Evolutionary conservation across 2,113 vertebrate genomes (phyloP).

Genomic region (Crotalus viridis): DNA sequence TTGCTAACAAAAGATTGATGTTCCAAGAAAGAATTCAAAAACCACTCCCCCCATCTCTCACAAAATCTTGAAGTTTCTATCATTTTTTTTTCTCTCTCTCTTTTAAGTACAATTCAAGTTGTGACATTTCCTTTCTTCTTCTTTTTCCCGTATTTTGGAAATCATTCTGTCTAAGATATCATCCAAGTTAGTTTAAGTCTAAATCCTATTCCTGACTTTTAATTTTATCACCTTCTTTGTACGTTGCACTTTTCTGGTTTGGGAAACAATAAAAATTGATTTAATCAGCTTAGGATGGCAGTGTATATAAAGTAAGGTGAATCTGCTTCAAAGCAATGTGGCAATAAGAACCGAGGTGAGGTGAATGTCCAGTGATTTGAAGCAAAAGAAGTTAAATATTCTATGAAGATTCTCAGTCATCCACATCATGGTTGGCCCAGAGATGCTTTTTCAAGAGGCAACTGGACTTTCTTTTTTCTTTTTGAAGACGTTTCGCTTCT

Average conservation of each 20-base stretch:
- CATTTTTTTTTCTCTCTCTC: slow-evolving; percentile 5
- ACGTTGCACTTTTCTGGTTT: slow-evolving; percentile 42
- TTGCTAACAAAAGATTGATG: slow-evolving; percentile 41
- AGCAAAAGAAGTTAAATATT: neutral
- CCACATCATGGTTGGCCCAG: too few relatives aligned
- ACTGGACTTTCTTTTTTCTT: too few relatives aligned
- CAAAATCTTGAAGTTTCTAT: slow-evolving; percentile 19
- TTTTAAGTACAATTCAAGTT: slow-evolving; percentile 1
- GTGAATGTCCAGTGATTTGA: too few relatives aligned
- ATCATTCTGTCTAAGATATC: slow-evolving; percentile 37
- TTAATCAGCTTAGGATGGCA: neutral
- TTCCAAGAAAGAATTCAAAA: slow-evolving; percentile 30
- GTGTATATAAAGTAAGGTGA: neutral
- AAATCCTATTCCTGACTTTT: slow-evolving; percentile 27
- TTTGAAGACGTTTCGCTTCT: too few relatives aligned
- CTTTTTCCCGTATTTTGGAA: neutral
- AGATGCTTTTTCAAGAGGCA: too few relatives aligned
- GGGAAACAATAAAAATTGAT: neutral
- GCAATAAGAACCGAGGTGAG: neutral
- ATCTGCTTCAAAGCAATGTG: neutral
- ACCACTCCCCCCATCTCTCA: neutral
- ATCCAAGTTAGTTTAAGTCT: slow-evolving; percentile 42
- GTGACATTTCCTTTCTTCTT: too few relatives aligned
- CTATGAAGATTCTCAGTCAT: too few relatives aligned
- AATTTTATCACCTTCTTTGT: slow-evolving; percentile 32